Evolutionary conservation across 2,113 vertebrate genomes (phyloP).

Genomic region (Coreoperca whiteheadi): DNA sequence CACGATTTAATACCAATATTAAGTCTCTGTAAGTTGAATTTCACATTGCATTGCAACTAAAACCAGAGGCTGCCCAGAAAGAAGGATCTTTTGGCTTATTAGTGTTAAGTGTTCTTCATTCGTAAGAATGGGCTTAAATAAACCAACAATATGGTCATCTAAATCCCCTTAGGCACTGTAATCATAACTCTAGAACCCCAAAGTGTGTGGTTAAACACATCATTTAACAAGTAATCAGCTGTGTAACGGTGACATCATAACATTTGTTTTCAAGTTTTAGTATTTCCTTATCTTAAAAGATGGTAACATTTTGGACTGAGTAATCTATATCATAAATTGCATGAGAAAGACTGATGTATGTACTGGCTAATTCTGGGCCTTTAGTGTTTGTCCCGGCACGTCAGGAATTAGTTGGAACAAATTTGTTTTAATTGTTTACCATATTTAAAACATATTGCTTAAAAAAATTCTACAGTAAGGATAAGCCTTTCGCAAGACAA

Average conservation of each 20-base stretch:
- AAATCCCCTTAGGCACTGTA: not conserved
- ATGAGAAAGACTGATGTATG: not conserved
- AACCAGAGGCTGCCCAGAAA: not conserved
- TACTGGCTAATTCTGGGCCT: not conserved
- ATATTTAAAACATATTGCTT: not conserved
- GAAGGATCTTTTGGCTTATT: not conserved
- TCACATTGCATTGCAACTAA: not conserved
- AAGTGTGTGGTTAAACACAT: not conserved
- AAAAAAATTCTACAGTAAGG: not conserved
- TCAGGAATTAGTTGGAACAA: not conserved
- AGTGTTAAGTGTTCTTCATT: not conserved
- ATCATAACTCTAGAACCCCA: not conserved
- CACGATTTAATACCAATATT: not conserved
- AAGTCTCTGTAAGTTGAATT: not conserved
- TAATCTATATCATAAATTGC: not conserved
- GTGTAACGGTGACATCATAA: not conserved
- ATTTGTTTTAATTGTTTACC: not conserved
- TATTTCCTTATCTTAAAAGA: not conserved
- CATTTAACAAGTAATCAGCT: conserved; percentile 5
- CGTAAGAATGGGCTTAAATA: conserved; percentile 1
- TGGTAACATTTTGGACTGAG: not conserved
- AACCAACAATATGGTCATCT: not conserved
- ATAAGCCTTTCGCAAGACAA: no score
- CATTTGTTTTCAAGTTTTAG: not conserved
- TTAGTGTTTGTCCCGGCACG: not conserved